phyloP scores from a whole-genome alignment of 2,113 vertebrate species.

The Siniperca chuatsi region DNA sequence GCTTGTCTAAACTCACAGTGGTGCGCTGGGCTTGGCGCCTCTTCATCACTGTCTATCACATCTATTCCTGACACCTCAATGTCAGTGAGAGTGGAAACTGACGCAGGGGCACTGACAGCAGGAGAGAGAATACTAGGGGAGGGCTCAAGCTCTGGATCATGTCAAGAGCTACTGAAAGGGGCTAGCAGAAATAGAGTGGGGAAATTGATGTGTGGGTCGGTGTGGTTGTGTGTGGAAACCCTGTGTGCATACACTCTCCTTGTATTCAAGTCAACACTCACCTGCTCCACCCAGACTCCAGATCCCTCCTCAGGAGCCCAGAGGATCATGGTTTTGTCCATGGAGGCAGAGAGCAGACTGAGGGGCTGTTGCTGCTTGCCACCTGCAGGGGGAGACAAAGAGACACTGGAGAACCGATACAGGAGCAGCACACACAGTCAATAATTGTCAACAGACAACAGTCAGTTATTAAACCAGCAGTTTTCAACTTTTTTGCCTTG shows the following conservation, averaged over 20 bases:
- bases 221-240: background rate
- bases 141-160: conserved; percentile 38
- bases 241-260: background rate
- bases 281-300: conserved; percentile 96
- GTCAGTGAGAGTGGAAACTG: conserved; percentile 59
- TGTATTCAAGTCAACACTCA: conserved; percentile 70
- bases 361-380: conserved; percentile 89
- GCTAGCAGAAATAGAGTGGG: conserved; percentile 11
- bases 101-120: conserved; percentile 50
- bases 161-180: conserved; percentile 53
- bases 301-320: conserved; percentile 96
- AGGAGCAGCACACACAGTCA: background rate
- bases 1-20: conserved; percentile 68
- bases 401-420: background rate
- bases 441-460: background rate
- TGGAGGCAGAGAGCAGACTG: conserved; percentile 92
- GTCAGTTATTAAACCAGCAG: background rate
- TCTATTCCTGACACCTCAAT: conserved; percentile 74
- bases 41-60: conserved; percentile 75
- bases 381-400: conserved; percentile 85
- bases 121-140: conserved; percentile 40
- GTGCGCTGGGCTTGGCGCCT: conserved; percentile 44
- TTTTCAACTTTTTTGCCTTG: background rate
- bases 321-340: conserved; percentile 98
- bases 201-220: conserved; percentile 7